Conservation (phyloP, 2,888 invertebrate genomes). For the Thymelicus lineola region DNA sequence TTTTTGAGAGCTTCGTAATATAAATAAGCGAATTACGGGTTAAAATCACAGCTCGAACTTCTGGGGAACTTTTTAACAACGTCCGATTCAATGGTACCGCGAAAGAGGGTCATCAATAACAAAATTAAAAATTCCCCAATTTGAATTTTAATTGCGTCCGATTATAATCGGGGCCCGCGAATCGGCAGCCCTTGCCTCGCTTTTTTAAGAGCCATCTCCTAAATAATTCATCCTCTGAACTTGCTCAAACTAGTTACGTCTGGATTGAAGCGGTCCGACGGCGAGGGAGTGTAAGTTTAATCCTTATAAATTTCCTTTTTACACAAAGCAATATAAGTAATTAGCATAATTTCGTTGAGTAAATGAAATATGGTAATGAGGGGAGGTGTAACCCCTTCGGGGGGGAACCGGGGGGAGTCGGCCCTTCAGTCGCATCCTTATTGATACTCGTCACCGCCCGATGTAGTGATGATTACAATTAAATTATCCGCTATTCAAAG, state of each 20-base stretch:
- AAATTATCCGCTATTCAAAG: constrained; percentile 77
- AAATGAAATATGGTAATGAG: constrained; percentile 86
- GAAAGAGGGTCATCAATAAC: constrained; percentile 81
- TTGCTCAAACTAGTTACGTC: constrained; percentile 67
- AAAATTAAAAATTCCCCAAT: constrained; percentile 84
- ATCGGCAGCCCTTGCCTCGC: constrained; percentile 66
- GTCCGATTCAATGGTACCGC: constrained; percentile 69
- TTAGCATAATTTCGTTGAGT: constrained; percentile 86
- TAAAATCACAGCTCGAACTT: constrained; percentile 62
- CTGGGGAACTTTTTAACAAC: constrained; percentile 75
- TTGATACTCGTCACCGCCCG: constrained; percentile 80
- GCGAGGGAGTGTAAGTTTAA: constrained; percentile 79
- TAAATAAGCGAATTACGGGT: constrained; percentile 69
- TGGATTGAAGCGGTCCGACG: constrained; percentile 59
- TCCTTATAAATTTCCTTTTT: constrained; percentile 86
- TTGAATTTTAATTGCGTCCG: constrained; percentile 84
- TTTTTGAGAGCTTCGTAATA: constrained; percentile 42
- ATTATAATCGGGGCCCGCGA: constrained; percentile 80
- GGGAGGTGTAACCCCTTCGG: constrained; percentile 76
- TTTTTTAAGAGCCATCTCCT: constrained; percentile 68
- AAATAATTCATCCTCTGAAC: constrained; percentile 75
- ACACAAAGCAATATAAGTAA: constrained; percentile 86
- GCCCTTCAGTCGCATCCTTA: constrained; percentile 81
- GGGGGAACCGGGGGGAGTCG: constrained; percentile 63
- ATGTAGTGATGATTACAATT: constrained; percentile 84